Evolutionary conservation across 2,113 vertebrate species (phyloP).

Genomic region (Carassius carassius): DNA sequence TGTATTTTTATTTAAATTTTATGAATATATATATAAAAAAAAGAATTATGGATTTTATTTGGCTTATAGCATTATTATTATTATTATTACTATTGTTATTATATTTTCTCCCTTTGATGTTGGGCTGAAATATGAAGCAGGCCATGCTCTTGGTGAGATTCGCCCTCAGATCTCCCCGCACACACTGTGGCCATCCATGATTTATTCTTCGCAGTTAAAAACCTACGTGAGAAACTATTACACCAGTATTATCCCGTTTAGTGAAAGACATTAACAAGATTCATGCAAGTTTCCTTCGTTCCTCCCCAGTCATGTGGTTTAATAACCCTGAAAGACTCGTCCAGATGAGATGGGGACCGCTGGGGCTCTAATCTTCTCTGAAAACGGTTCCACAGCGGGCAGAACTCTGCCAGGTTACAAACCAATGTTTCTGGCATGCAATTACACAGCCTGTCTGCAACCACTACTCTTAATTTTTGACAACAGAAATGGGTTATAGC

Average conservation of each 20-base stretch:
- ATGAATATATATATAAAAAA: too few relatives aligned
- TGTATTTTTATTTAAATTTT: neutral
- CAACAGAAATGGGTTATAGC: constrained; percentile 39
- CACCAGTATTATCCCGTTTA: constrained; percentile 21
- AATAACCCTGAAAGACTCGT: neutral
- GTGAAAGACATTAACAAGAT: constrained; percentile 20
- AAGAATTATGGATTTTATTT: too few relatives aligned
- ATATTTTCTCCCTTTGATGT: neutral
- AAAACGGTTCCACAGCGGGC: constrained; percentile 16
- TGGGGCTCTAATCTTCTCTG: neutral
- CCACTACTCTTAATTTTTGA: constrained; percentile 28
- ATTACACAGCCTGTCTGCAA: neutral
- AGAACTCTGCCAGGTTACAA: constrained; percentile 15
- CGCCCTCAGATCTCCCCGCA: neutral
- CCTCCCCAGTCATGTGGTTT: neutral
- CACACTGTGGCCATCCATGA: constrained; percentile 16
- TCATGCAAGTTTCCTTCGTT: neutral
- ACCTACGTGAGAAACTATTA: neutral
- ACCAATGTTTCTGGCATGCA: constrained; percentile 5
- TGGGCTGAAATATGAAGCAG: constrained; percentile 1
- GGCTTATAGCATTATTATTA: too few relatives aligned
- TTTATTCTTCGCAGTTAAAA: neutral
- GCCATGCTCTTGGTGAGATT: neutral
- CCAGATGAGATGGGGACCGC: constrained; percentile 14
- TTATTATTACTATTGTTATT: too few relatives aligned